Conservation (phyloP, 2,888 invertebrate species). For the Philopedon plagiatum region DNA sequence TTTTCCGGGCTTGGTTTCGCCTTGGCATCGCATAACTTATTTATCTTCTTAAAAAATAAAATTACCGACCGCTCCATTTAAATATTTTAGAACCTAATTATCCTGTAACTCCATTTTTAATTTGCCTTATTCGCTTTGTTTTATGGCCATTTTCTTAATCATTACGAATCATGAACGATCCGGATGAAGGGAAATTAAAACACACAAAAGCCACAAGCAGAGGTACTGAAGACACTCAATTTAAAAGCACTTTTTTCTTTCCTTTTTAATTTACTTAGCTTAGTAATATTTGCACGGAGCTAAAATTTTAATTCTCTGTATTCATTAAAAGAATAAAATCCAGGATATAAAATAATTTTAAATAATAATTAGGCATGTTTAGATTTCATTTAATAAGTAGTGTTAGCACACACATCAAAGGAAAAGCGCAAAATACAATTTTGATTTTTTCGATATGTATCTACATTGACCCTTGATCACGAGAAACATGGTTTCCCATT, state of each 20-base stretch:
- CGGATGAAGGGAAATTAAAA: constrained; percentile 38
- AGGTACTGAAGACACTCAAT: constrained; percentile 22
- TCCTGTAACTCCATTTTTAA: constrained; percentile 45
- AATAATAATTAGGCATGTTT: too few relatives aligned
- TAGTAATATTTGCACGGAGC: neutral
- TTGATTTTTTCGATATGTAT: too few relatives aligned
- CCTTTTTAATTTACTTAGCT: constrained; percentile 2
- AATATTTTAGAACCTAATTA: constrained; percentile 47
- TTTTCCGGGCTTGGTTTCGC: constrained; percentile 31
- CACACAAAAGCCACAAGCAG: constrained; percentile 33
- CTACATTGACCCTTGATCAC: too few relatives aligned
- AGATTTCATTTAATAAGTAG: too few relatives aligned
- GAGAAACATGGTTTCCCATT: too few relatives aligned
- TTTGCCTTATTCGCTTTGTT: constrained; percentile 44
- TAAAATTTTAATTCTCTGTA: too few relatives aligned
- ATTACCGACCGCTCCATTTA: constrained; percentile 40
- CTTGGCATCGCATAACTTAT: constrained; percentile 43
- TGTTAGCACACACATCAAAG: too few relatives aligned
- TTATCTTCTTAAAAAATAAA: constrained; percentile 46
- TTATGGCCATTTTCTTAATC: constrained; percentile 40
- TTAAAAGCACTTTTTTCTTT: constrained; percentile 17
- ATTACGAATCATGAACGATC: constrained; percentile 34
- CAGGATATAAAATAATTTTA: too few relatives aligned
- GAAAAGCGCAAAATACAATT: too few relatives aligned
- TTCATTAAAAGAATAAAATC: too few relatives aligned